Percentiles rank a stretch among this genome's conserved stretches.
phyloP scores from a whole-genome alignment of 23 tunicate species.

The Diplosoma virens region DNA sequence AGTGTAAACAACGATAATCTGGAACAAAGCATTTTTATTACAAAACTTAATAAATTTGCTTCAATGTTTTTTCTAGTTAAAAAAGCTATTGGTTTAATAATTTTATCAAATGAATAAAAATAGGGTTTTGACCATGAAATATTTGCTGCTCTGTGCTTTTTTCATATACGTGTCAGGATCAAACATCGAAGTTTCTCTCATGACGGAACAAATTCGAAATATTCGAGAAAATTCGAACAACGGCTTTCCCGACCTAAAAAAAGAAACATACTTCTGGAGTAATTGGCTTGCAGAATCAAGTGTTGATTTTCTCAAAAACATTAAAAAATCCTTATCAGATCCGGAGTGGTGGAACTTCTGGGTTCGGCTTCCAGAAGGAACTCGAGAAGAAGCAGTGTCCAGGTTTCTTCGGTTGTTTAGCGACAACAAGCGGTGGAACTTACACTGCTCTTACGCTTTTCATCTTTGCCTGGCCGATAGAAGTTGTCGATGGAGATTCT shows the following conservation, averaged over 20 bases:
- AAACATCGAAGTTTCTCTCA: no score
- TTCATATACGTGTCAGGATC: no score
- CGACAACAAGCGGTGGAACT: conserved; percentile 8
- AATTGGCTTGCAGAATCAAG: conserved; percentile 6
- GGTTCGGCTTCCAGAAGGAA: conserved; percentile 38
- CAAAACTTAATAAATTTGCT: no score
- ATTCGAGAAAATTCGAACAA: no score
- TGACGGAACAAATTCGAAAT: no score
- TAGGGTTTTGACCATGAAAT: no score
- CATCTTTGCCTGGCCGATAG: conserved; percentile 61
- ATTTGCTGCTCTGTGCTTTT: no score
- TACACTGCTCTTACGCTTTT: conserved; percentile 67
- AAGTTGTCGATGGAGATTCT: conserved; percentile 55
- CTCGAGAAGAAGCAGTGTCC: conserved; percentile 33
- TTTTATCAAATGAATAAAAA: no score
- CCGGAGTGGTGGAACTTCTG: conserved; percentile 46
- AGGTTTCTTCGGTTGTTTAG: conserved; percentile 34
- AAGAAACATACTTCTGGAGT: neutral
- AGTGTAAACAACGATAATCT: no score
- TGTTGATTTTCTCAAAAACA: conserved; percentile 9
- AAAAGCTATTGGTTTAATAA: no score
- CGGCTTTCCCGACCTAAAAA: neutral
- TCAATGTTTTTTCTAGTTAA: no score
- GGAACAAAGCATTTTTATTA: no score
- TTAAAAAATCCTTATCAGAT: conserved; percentile 15